These are phyloP conservation scores for Chionis minor DNA, from an alignment of 2,113 vertebrate genomes.

Conservation along the genomic window DNA sequence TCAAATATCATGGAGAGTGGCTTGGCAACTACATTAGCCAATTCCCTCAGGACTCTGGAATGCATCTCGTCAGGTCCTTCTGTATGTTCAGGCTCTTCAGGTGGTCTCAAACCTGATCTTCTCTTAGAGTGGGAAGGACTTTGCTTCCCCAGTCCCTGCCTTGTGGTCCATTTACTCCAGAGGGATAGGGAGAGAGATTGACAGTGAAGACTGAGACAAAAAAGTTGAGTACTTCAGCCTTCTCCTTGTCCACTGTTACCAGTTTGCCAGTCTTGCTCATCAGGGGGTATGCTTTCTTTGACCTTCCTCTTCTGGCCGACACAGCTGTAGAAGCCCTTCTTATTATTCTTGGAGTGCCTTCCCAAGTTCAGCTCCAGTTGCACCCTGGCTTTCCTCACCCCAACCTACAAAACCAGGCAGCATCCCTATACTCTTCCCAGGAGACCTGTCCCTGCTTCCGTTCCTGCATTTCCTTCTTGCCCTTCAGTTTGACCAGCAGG, in stretches of 20 bases:
- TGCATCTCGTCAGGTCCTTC: neutral
- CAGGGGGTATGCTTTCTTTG: neutral
- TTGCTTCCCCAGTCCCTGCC: neutral
- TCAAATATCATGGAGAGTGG: neutral
- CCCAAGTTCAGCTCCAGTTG: too few species aligned
- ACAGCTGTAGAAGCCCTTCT: neutral
- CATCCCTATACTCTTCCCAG: too few species aligned
- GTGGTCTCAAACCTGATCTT: neutral
- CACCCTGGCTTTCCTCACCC: too few species aligned
- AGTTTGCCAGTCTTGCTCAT: neutral
- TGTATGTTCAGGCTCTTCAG: neutral
- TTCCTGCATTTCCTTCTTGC: too few species aligned
- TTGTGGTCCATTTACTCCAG: neutral
- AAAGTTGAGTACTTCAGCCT: neutral
- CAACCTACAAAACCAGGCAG: too few species aligned
- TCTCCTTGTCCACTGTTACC: neutral
- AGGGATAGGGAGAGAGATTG: neutral
- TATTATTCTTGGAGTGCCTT: neutral
- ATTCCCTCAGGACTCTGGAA: neutral
- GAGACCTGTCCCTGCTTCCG: too few species aligned
- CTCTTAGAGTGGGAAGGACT: neutral
- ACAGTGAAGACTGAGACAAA: neutral
- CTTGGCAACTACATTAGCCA: neutral
- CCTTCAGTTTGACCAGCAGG: too few species aligned
- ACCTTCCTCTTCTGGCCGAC: neutral